These are phyloP conservation scores for Pentalonia nigronervosa DNA, from an alignment of 1,140 invertebrate genomes.

Conservation along the genomic window DNA sequence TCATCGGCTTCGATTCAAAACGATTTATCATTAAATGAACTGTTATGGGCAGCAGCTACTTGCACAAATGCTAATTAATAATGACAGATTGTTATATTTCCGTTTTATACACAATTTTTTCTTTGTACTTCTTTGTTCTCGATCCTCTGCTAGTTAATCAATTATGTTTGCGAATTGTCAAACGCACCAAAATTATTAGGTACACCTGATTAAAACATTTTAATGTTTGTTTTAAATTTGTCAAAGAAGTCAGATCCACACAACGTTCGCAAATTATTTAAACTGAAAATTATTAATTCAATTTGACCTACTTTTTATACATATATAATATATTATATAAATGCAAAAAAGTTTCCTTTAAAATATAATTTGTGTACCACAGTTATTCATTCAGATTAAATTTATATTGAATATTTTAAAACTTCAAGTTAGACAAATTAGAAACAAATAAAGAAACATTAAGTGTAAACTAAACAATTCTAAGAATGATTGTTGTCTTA, in stretches of 20 bases:
- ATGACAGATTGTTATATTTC: slow-evolving; percentile 6
- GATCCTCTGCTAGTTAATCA: not conserved
- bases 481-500: not conserved
- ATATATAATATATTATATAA: not conserved
- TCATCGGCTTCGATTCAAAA: not conserved
- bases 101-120: not conserved
- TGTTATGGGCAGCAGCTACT: slow-evolving; percentile 9
- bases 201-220: not conserved
- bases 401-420: not conserved
- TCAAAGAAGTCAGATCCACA: not conserved
- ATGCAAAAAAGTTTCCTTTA: not conserved
- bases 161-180: not conserved
- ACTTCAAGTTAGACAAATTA: not conserved
- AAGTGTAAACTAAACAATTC: not conserved
- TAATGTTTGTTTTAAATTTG: not conserved
- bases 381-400: not conserved
- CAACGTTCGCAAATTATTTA: not conserved
- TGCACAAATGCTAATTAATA: slow-evolving; percentile 33
- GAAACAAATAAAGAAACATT: not conserved
- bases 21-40: not conserved
- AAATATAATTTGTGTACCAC: not conserved
- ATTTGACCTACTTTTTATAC: not conserved
- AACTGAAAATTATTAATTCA: not conserved
- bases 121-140: not conserved
- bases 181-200: not conserved